Evolutionary conservation across 2,113 vertebrate species (phyloP).

Genomic region (Rhabdornis inornatus): DNA sequence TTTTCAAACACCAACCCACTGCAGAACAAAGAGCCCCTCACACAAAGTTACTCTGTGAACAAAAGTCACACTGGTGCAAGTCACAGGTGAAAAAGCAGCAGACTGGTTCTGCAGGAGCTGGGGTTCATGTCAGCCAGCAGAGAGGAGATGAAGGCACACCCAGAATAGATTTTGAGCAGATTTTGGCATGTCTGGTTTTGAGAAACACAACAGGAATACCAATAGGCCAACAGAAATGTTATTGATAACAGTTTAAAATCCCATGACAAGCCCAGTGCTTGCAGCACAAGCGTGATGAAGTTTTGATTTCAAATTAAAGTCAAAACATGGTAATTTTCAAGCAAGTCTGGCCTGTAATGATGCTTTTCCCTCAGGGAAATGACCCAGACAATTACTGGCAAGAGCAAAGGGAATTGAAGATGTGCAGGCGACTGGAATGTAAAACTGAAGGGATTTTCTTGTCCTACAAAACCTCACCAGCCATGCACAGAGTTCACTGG

Average conservation of each 20-base stretch:
- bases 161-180: neutral
- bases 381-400: neutral
- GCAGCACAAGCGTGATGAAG: neutral
- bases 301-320: neutral
- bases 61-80: neutral
- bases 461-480: neutral
- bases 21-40: neutral
- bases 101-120: neutral
- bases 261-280: neutral
- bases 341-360: neutral
- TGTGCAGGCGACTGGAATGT: neutral
- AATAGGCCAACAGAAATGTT: neutral
- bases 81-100: neutral
- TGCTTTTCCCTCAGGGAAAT: neutral
- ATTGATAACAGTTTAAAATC: neutral
- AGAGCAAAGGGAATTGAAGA: neutral
- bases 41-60: neutral
- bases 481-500: neutral
- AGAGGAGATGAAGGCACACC: neutral
- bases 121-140: neutral
- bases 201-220: neutral
- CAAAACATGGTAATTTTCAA: neutral
- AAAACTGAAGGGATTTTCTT: neutral
- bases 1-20: neutral
- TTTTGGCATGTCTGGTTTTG: neutral